phyloP scores from a whole-genome alignment of 2,113 vertebrate genomes.

The Hyperopisus bebe region DNA sequence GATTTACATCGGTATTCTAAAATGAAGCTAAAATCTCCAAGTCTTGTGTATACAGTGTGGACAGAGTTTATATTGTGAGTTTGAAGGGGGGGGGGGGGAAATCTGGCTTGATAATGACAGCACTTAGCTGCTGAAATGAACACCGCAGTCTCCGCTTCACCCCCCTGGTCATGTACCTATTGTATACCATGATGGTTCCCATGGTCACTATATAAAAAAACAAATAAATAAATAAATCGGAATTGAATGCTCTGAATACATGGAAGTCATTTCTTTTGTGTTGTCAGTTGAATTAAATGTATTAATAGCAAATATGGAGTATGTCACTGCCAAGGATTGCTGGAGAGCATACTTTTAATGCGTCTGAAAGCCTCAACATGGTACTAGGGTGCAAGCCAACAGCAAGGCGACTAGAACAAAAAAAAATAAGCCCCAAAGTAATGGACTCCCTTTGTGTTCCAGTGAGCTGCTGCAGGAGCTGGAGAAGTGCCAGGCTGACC shows the following conservation, averaged over 20 bases:
- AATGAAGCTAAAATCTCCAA: background rate
- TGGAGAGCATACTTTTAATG: background rate
- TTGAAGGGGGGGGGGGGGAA: background rate
- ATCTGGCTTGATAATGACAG: background rate
- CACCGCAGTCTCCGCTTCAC: background rate
- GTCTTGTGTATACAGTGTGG: background rate
- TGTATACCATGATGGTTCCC: background rate
- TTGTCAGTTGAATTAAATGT: background rate
- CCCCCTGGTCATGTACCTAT: constrained; percentile 1
- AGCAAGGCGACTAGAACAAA: background rate
- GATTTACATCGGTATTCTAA: background rate
- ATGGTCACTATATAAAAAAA: background rate
- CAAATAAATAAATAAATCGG: background rate
- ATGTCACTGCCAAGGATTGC: background rate
- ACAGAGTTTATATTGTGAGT: background rate
- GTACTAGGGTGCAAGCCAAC: background rate
- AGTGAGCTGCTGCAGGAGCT: constrained; percentile 80
- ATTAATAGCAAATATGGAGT: constrained; percentile 8
- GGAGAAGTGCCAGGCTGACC: constrained; percentile 81
- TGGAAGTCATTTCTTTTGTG: constrained; percentile 47
- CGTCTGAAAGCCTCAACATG: background rate
- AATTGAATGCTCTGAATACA: constrained; percentile 41
- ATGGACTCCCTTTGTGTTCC: constrained; percentile 26
- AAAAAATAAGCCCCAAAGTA: background rate
- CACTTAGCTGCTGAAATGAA: background rate